Percentiles rank a stretch among this genome's conserved stretches.
Conservation (phyloP, 2,797 vertebrate species). For the Enoplosus armatus region DNA sequence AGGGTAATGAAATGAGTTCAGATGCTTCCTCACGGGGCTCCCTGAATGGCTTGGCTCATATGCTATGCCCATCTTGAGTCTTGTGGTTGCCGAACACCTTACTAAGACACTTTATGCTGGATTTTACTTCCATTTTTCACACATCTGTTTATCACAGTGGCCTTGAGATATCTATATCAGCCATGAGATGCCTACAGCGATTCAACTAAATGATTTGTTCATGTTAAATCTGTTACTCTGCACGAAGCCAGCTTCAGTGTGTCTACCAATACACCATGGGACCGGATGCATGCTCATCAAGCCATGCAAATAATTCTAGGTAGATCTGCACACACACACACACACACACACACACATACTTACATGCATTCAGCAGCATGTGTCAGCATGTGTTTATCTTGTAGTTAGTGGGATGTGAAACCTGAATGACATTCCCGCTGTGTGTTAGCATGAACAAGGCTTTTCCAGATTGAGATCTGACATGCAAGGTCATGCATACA, state of each 20-base stretch:
- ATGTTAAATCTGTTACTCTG: neutral
- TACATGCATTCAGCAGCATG: conserved; percentile 12
- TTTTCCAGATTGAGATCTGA: conserved; percentile 23
- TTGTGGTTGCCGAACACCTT: too few relatives aligned
- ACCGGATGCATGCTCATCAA: conserved; percentile 4
- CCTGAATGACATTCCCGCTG: conserved; percentile 32
- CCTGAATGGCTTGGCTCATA: neutral
- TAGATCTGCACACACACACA: neutral
- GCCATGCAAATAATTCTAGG: neutral
- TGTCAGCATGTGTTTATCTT: conserved; percentile 53
- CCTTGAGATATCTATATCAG: neutral
- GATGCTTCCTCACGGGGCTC: too few relatives aligned
- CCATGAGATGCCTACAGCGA: too few relatives aligned
- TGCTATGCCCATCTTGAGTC: too few relatives aligned
- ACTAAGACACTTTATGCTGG: neutral
- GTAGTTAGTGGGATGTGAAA: conserved; percentile 48
- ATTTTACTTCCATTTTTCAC: too few relatives aligned
- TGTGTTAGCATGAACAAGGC: conserved; percentile 15
- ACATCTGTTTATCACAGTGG: neutral
- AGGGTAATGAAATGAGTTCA: too few relatives aligned
- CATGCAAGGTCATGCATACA: conserved; percentile 3
- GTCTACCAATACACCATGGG: neutral
- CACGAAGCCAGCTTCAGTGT: neutral
- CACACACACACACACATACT: neutral
- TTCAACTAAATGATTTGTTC: neutral